These are phyloP conservation scores for Podiceps cristatus DNA, from an alignment of 2,113 vertebrate species.

Conservation along the genomic window DNA sequence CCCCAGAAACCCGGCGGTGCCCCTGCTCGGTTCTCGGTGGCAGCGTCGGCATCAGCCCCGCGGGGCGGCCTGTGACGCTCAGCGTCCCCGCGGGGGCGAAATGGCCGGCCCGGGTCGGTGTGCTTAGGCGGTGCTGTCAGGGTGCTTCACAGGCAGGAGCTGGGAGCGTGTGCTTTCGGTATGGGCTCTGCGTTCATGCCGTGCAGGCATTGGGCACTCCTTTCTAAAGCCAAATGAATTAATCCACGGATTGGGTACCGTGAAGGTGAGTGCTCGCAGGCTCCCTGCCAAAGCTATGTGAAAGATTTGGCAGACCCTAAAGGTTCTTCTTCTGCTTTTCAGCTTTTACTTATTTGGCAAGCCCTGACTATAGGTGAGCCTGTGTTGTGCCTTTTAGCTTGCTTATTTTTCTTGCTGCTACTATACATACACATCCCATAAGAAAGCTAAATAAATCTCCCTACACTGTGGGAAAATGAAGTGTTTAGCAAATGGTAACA, in stretches of 20 bases:
- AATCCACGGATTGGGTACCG: accelerated
- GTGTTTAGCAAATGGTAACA: background rate
- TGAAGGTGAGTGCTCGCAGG: accelerated
- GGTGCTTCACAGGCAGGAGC: background rate
- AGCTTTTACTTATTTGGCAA: background rate
- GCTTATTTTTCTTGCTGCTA: background rate
- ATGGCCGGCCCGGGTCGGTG: too few relatives aligned
- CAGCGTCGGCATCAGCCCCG: accelerated
- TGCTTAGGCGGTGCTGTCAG: accelerated
- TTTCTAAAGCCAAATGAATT: background rate
- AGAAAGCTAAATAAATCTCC: background rate
- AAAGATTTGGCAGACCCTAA: background rate
- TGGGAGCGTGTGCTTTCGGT: background rate
- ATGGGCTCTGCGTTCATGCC: accelerated
- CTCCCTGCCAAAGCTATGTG: background rate
- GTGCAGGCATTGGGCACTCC: accelerated
- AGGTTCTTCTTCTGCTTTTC: background rate
- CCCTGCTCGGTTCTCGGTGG: background rate
- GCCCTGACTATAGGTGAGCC: background rate
- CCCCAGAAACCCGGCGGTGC: background rate
- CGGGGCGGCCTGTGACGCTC: accelerated
- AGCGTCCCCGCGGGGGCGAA: background rate
- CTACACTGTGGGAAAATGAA: background rate
- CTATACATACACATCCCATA: background rate
- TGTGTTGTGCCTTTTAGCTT: background rate